Percentiles rank a stretch among this genome's conserved stretches.
These are phyloP conservation scores for Ctenicera cuprea DNA, from an alignment of 2,888 invertebrate species.

Conservation along the genomic window DNA sequence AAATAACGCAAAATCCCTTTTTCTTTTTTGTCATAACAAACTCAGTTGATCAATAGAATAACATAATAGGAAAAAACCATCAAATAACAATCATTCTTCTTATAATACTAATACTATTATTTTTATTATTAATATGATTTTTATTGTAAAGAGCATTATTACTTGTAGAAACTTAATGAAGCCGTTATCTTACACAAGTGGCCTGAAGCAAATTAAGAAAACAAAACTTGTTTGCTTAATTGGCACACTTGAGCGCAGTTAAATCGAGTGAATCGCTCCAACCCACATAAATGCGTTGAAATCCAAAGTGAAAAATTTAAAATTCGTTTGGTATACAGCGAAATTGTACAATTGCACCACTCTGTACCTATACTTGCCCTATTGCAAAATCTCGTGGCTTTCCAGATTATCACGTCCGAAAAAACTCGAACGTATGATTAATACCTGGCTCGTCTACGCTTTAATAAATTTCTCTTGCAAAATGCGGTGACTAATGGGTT, in stretches of 20 bases:
- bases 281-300: no score
- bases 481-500: constrained; percentile 24
- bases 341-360: constrained; percentile 21
- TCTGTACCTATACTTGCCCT: neutral
- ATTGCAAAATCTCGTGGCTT: constrained; percentile 30
- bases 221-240: constrained; percentile 6
- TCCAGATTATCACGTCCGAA: constrained; percentile 31
- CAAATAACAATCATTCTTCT: no score
- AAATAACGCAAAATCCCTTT: no score
- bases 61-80: no score
- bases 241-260: constrained; percentile 1
- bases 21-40: no score
- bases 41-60: no score
- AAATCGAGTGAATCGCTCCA: constrained; percentile 15
- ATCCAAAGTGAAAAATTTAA: constrained; percentile 11
- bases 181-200: neutral
- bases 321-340: neutral
- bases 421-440: constrained; percentile 19
- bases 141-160: no score
- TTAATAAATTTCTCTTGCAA: constrained; percentile 32
- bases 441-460: constrained; percentile 21
- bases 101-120: no score
- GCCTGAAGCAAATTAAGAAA: constrained; percentile 17
- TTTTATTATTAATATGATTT: no score
- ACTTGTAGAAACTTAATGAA: constrained; percentile 1